A percentile compares a stretch with the other conserved stretches of the same genome.
Evolutionary conservation across 2,888 invertebrate genomes (phyloP).

Genomic region (Tenthredo livida): DNA sequence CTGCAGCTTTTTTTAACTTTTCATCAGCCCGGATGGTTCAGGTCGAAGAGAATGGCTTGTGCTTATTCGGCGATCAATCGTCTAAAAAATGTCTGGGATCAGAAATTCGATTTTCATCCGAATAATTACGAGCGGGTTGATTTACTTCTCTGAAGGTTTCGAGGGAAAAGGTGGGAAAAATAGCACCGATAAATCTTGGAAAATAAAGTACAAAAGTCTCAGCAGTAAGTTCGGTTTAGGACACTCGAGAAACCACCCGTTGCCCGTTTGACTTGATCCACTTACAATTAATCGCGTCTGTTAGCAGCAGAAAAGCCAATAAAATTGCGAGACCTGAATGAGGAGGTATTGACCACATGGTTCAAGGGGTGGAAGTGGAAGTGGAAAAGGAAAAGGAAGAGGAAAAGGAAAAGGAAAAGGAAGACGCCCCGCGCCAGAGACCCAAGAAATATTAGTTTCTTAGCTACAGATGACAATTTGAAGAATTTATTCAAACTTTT

Average conservation of each 20-base stretch:
- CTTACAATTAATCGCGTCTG: conserved; percentile 56
- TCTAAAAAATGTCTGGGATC: neutral
- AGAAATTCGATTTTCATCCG: too few relatives aligned
- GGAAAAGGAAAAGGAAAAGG: neutral
- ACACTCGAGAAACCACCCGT: conserved; percentile 2
- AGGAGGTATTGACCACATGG: conserved; percentile 52
- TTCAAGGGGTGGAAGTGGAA: neutral
- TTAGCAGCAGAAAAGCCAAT: conserved; percentile 51
- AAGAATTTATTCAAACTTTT: conserved; percentile 57
- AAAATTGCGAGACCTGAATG: conserved; percentile 43
- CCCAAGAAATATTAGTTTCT: conserved; percentile 55
- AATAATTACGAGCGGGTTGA: too few relatives aligned
- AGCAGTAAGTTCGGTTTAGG: neutral
- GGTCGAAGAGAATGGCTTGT: neutral
- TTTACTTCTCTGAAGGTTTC: neutral
- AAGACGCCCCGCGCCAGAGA: conserved; percentile 2
- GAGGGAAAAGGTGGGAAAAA: neutral
- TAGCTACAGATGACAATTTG: conserved; percentile 43
- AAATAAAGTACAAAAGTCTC: conserved; percentile 21
- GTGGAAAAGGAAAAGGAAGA: neutral
- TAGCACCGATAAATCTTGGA: neutral
- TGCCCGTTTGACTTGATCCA: conserved; percentile 50
- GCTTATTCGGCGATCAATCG: too few relatives aligned
- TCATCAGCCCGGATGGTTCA: neutral
- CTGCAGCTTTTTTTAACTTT: neutral